Conservation (phyloP, 2,113 vertebrate species). For the Pteruthius melanotis region DNA sequence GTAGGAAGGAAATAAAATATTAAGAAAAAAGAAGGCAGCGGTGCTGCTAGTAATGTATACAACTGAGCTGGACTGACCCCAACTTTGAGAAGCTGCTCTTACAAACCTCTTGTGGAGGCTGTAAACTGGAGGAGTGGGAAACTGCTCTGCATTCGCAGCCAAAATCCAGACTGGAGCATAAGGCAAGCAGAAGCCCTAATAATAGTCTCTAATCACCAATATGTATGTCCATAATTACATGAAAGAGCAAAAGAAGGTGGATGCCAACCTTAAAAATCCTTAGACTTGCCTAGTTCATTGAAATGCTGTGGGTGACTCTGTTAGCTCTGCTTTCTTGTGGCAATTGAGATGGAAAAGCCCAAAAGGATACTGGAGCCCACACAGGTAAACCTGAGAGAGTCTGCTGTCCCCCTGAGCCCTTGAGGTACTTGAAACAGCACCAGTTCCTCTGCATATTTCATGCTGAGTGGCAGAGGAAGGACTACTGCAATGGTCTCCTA, state of each 20-base stretch:
- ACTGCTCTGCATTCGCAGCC: not conserved
- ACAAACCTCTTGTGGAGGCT: conserved; percentile 14
- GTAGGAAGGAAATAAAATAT: conserved; percentile 30
- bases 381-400: not conserved
- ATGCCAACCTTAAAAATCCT: not conserved
- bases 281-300: not conserved
- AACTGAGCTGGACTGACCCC: not conserved
- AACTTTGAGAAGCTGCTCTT: not conserved
- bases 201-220: not conserved
- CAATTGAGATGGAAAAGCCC: not conserved
- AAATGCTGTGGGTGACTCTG: not conserved
- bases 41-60: conserved; percentile 9
- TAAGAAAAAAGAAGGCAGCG: not conserved
- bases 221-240: not conserved
- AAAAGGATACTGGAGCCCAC: not conserved
- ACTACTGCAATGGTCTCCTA: not conserved
- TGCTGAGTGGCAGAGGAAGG: not conserved
- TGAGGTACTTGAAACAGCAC: not conserved
- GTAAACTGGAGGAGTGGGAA: not conserved
- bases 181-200: not conserved
- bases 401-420: not conserved
- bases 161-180: not conserved
- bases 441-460: not conserved
- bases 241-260: not conserved
- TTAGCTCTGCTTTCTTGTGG: not conserved